These are phyloP conservation scores for Halisarca cf. caerulea DNA, from an alignment of 37 sponge, comb jelly and placozoan genomes.

Conservation along the genomic window DNA sequence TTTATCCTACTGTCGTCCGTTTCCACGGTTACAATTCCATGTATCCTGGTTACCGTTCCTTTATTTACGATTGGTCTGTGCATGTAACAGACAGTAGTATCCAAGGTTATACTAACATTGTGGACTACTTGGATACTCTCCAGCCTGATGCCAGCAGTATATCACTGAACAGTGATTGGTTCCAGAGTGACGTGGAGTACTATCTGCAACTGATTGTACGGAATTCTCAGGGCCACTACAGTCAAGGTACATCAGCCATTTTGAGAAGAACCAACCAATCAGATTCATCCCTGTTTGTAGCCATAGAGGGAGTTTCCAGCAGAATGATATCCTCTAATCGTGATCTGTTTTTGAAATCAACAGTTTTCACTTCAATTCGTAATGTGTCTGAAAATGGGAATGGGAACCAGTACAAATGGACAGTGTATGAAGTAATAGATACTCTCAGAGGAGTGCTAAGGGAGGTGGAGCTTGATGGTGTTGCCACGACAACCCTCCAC, in stretches of 20 bases:
- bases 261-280: constrained; percentile 13
- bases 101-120: constrained; percentile 22
- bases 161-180: constrained; percentile 27
- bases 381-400: neutral
- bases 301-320: neutral
- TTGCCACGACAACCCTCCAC: neutral
- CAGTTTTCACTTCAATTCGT: neutral
- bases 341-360: neutral
- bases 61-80: constrained; percentile 63
- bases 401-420: neutral
- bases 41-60: constrained; percentile 62
- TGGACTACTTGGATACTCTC: constrained; percentile 34
- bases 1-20: constrained; percentile 36
- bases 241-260: constrained; percentile 1
- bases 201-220: constrained; percentile 52
- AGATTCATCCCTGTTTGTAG: neutral
- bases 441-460: neutral
- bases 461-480: neutral
- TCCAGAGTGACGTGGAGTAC: constrained; percentile 32
- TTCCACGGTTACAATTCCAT: constrained; percentile 52
- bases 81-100: constrained; percentile 45
- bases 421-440: constrained; percentile 17
- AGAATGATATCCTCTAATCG: neutral
- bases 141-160: constrained; percentile 3
- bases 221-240: constrained; percentile 49